These are phyloP conservation scores for Pomatostomus ruficeps DNA, from an alignment of 2,113 vertebrate species.

Conservation along the genomic window DNA sequence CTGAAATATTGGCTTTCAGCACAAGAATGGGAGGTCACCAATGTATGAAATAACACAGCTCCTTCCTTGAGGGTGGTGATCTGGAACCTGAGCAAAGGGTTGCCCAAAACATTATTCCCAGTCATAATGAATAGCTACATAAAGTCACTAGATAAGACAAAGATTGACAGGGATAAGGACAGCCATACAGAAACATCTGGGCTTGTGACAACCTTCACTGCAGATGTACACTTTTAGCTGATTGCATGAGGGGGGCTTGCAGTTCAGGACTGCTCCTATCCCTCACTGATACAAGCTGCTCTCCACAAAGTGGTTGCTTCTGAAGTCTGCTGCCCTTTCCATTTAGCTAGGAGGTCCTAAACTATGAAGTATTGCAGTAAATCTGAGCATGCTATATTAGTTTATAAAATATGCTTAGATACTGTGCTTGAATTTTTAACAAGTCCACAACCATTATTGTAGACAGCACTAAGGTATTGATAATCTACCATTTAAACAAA, in stretches of 20 bases:
- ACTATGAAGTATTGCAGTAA: background rate
- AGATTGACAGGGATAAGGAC: background rate
- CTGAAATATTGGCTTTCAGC: background rate
- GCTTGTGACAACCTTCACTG: background rate
- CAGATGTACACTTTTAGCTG: background rate
- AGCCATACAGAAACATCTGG: background rate
- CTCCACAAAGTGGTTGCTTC: background rate
- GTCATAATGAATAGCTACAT: background rate
- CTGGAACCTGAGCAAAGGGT: background rate
- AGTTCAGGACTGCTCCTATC: background rate
- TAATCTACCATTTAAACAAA: background rate
- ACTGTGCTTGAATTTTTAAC: background rate
- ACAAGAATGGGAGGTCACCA: background rate
- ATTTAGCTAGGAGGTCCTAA: background rate
- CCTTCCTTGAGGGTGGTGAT: background rate
- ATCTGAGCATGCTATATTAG: background rate
- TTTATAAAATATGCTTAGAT: background rate
- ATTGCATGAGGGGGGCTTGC: background rate
- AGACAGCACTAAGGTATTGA: background rate
- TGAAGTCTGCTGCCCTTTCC: background rate
- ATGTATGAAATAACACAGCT: background rate
- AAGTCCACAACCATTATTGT: background rate
- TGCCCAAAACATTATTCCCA: background rate
- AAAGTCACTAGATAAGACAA: background rate
- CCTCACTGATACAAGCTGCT: background rate